Evolutionary conservation across 2,113 vertebrate genomes (phyloP), one percentile per base, ranked within the genome.

Genomic region (Aix galericulata): DNA sequence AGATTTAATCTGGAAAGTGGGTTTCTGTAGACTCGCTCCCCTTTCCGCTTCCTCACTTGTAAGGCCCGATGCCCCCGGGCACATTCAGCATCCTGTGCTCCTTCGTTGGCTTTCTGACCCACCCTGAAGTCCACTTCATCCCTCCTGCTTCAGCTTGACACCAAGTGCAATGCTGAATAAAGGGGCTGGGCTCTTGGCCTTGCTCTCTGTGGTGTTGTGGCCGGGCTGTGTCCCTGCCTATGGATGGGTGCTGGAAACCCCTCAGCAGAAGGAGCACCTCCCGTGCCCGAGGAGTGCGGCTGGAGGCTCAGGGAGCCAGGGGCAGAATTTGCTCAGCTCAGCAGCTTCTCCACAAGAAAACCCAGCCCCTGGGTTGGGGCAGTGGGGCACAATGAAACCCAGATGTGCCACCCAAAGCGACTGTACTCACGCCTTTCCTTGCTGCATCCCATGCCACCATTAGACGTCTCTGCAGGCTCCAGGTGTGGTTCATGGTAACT

Each of bases 1-100:
- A 96, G 90, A 93, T 93, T 75, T 87, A 84, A 95, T 96, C 86
- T 87, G 80, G 26, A 86, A 34, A 7, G 62, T 77, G 81, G 58
- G 71, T 94, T 76, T 91, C 62, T 79, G 85, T 40, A 55, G 76
- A 66, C 48, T 82, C 31, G 52, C 71, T 64, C 40, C 27, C 32
- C 27, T 44, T 86, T 78, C 46, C 16, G 21, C 26, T 31, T 82
- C 76, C 89, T 72, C 14, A 7, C 52, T 90, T 26, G 2, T 14
- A 59, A 86, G 64, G 12, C 34, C 48, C 64, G 36, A 69, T 79
- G 84, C 75, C 60, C n/a, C 7, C 8, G 53, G 67, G 64, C 83
- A 71, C 15, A 2, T 46, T 88, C 25, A 72, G 53, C 48, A 62
- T 82, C 55, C 82, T 40, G 50, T 0, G 0, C 66, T 75, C 66